Conservation (phyloP, 2,797 vertebrate species). For the Sebastes wilsoni region DNA sequence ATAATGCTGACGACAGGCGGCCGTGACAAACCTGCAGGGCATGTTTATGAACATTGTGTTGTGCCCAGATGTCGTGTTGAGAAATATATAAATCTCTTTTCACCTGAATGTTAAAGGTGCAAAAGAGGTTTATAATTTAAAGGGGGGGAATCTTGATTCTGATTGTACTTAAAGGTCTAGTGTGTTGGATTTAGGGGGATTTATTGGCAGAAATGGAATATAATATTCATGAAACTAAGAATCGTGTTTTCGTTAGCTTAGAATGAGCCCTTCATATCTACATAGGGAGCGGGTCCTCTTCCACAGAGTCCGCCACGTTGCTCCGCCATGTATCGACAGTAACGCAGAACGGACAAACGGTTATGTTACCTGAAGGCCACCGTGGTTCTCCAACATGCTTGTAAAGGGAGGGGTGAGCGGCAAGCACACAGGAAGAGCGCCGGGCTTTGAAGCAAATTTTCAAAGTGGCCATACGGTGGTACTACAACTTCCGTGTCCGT, state of each 20-base stretch:
- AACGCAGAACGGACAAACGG: too few relatives aligned
- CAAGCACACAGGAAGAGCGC: too few relatives aligned
- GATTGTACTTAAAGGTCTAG: neutral
- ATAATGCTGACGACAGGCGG: neutral
- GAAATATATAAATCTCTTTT: neutral
- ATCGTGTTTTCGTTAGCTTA: neutral
- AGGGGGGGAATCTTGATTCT: neutral
- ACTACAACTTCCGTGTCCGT: too few relatives aligned
- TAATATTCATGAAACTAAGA: neutral
- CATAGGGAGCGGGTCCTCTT: too few relatives aligned
- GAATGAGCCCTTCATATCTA: neutral
- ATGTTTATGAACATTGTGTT: neutral
- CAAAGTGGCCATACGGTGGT: rapidly evolving
- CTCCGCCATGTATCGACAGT: too few relatives aligned
- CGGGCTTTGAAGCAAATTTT: too few relatives aligned
- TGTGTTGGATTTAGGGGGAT: neutral
- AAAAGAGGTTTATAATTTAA: slow-evolving; percentile 1
- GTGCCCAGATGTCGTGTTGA: neutral
- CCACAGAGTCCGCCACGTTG: too few relatives aligned
- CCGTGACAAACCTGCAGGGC: neutral
- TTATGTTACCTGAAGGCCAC: too few relatives aligned
- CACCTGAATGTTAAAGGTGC: slow-evolving; percentile 1
- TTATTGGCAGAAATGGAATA: neutral
- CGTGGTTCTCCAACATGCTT: too few relatives aligned
- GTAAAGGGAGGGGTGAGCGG: too few relatives aligned